Percentiles rank a stretch among this genome's conserved stretches.
Evolutionary conservation across 2,113 vertebrate species (phyloP).

Genomic region (Copsychus sechellarum): DNA sequence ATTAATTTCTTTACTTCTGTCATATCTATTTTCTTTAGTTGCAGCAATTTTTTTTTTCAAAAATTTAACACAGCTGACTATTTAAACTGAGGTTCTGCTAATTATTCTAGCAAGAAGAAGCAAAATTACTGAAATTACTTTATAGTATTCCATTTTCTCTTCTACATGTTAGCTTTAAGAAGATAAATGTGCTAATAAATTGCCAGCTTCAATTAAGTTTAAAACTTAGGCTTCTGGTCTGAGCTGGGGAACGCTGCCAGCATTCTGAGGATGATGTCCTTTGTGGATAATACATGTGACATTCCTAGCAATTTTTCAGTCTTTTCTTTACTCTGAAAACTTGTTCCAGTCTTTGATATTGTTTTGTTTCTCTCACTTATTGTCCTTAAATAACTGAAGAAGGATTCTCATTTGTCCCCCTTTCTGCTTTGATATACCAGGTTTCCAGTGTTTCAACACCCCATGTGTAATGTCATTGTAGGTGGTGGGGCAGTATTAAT

Average conservation of each 20-base stretch:
- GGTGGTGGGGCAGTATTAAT: background rate
- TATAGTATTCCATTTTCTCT: background rate
- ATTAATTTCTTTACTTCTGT: constrained; percentile 35
- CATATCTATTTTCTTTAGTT: constrained; percentile 19
- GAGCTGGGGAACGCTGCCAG: background rate
- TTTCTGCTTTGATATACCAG: background rate
- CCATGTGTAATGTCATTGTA: rapidly evolving
- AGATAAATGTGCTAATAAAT: constrained; percentile 29
- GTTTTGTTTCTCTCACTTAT: background rate
- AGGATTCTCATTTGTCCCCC: background rate
- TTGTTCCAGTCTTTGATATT: background rate
- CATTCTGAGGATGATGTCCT: background rate
- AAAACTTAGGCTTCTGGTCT: background rate
- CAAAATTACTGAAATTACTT: background rate
- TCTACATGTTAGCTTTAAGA: background rate
- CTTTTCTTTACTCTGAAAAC: background rate
- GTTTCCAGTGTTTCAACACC: background rate
- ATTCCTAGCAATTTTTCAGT: background rate
- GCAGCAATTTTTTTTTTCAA: background rate
- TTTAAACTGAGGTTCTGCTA: constrained; percentile 11
- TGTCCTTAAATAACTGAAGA: background rate
- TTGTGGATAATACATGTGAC: background rate
- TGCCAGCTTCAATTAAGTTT: constrained; percentile 13
- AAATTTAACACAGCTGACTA: background rate
- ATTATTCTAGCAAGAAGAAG: constrained; percentile 36